Percentiles rank a stretch among this genome's conserved stretches.
These are phyloP conservation scores for Netelia inedita DNA, from an alignment of 2,888 invertebrate species.

Conservation along the genomic window DNA sequence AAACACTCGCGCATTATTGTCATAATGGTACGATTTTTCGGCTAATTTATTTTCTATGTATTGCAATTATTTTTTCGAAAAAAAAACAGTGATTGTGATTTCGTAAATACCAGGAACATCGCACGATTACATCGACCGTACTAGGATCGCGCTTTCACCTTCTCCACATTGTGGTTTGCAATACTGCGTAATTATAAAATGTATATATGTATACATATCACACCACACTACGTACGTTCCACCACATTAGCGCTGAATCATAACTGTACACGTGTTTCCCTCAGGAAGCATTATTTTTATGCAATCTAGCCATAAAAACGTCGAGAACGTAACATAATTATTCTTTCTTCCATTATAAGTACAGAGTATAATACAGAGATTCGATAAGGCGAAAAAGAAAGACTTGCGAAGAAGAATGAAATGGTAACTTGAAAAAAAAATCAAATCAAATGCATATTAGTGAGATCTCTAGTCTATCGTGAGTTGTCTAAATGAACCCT, in stretches of 20 bases:
- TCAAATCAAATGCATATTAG: background rate
- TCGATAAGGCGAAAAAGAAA: slow-evolving; percentile 12
- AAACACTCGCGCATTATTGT: background rate
- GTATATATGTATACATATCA: slow-evolving; percentile 8
- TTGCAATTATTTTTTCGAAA: slow-evolving; percentile 10
- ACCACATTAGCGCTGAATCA: background rate
- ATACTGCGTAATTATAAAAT: slow-evolving; percentile 4
- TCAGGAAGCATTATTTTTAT: background rate
- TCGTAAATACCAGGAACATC: slow-evolving; percentile 15
- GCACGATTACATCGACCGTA: slow-evolving; percentile 10
- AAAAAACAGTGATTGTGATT: background rate
- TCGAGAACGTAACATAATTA: slow-evolving; percentile 1
- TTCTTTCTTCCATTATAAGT: slow-evolving; percentile 15
- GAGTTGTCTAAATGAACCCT: slow-evolving; percentile 94
- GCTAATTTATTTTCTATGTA: slow-evolving; percentile 37
- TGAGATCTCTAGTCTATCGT: slow-evolving; percentile 89
- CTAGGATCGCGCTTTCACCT: slow-evolving; percentile 60
- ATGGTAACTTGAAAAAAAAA: background rate
- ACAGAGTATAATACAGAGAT: slow-evolving; percentile 14
- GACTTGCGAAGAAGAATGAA: background rate
- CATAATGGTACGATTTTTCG: background rate
- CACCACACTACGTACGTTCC: background rate
- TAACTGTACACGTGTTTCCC: background rate
- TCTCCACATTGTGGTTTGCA: slow-evolving; percentile 35
- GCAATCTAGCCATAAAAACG: slow-evolving; percentile 23